Evolutionary conservation across 2,888 invertebrate genomes (phyloP).

Genomic region (Microctonus brassicae): DNA sequence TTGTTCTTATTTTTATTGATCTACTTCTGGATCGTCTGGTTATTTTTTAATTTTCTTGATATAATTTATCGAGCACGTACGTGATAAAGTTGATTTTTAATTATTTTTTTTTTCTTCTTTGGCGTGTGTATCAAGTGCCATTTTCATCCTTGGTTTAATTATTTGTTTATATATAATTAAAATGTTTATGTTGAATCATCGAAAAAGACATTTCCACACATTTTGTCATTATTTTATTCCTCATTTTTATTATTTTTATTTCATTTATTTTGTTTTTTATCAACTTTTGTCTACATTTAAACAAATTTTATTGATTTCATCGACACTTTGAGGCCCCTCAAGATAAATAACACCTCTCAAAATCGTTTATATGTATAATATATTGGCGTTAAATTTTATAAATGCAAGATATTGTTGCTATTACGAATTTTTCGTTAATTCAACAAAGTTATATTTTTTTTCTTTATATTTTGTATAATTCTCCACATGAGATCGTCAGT

Average conservation of each 20-base stretch:
- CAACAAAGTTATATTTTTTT: neutral
- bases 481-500: neutral
- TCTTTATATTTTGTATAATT: neutral
- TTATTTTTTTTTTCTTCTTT: slow-evolving; percentile 54
- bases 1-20: slow-evolving; percentile 23
- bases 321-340: neutral
- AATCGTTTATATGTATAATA: neutral
- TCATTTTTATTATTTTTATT: neutral
- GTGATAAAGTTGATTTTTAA: slow-evolving; percentile 54
- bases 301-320: neutral
- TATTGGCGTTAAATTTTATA: neutral
- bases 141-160: slow-evolving; percentile 23
- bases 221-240: slow-evolving; percentile 11
- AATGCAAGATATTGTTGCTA: slow-evolving; percentile 1
- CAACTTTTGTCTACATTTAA: neutral
- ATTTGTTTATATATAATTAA: slow-evolving; percentile 10
- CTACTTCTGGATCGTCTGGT: too few relatives aligned
- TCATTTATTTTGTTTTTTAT: neutral
- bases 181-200: slow-evolving; percentile 45
- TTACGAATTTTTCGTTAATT: neutral
- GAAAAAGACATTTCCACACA: slow-evolving; percentile 43
- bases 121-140: slow-evolving; percentile 57
- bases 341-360: neutral
- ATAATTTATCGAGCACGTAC: slow-evolving; percentile 63
- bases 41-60: slow-evolving; percentile 33